These are phyloP conservation scores for Cyprinodon variegatus DNA, from an alignment of 2,113 vertebrate genomes.

Conservation along the genomic window DNA sequence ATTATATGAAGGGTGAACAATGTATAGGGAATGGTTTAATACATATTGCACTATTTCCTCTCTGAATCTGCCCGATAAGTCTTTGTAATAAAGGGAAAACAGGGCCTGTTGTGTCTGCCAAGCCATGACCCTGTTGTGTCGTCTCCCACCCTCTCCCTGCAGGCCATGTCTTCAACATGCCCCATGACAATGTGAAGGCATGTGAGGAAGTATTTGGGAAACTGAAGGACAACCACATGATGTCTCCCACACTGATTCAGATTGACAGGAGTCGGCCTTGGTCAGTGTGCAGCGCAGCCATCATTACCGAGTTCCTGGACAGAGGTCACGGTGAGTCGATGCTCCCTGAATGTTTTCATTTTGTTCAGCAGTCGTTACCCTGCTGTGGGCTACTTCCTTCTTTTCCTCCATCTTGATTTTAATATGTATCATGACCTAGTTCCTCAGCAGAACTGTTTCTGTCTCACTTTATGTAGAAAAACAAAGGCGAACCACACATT, in stretches of 20 bases:
- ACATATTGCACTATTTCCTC: background rate
- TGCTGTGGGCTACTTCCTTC: too few relatives aligned
- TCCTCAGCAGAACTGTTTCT: too few relatives aligned
- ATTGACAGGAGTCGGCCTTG: constrained; percentile 92
- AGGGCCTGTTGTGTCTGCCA: background rate
- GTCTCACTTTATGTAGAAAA: too few relatives aligned
- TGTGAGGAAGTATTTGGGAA: constrained; percentile 95
- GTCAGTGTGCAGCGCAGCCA: constrained; percentile 95
- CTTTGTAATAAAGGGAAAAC: constrained; percentile 2
- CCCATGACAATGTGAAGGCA: constrained; percentile 95
- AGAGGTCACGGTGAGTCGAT: constrained; percentile 90
- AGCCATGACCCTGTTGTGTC: constrained; percentile 6
- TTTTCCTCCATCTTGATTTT: too few relatives aligned
- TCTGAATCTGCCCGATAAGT: background rate
- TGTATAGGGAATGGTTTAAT: too few relatives aligned
- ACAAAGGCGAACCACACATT: too few relatives aligned
- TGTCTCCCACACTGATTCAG: constrained; percentile 97
- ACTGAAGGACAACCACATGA: constrained; percentile 96
- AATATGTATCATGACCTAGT: too few relatives aligned
- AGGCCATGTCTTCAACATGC: constrained; percentile 99
- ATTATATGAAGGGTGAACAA: too few relatives aligned
- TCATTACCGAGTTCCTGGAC: constrained; percentile 96
- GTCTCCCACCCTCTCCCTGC: constrained; percentile 14
- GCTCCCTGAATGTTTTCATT: constrained; percentile 32
- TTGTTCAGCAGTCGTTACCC: too few relatives aligned